Percentiles rank a stretch among this genome's conserved stretches.
Evolutionary conservation across 2,113 vertebrate genomes (phyloP).

Genomic region (Neopipo cinnamomea): DNA sequence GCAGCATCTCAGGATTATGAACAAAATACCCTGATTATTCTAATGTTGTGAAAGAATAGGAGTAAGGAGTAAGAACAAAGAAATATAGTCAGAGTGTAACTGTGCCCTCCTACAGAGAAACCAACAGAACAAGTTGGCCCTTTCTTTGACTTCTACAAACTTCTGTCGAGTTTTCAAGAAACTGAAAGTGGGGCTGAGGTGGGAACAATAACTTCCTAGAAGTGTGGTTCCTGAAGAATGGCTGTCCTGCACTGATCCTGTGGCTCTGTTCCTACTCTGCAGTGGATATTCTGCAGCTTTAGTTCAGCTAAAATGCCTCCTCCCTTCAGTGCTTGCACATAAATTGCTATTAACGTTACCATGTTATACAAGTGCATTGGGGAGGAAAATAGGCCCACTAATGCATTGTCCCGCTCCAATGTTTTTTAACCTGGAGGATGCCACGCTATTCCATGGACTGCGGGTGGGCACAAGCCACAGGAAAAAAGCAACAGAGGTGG

Average conservation of each 20-base stretch:
- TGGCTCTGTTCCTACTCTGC: neutral
- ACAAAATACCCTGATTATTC: neutral
- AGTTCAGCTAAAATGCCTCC: constrained; percentile 10
- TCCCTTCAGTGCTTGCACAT: constrained; percentile 35
- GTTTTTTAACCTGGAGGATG: constrained; percentile 52
- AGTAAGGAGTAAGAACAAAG: neutral
- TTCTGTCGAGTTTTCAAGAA: constrained; percentile 54
- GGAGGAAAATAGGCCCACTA: constrained; percentile 43
- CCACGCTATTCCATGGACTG: neutral
- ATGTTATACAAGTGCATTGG: constrained; percentile 43
- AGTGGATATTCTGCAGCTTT: constrained; percentile 9
- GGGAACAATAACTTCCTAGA: constrained; percentile 25
- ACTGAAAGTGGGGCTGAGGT: constrained; percentile 12
- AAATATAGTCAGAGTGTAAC: neutral
- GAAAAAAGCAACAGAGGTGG: constrained; percentile 17
- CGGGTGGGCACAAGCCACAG: constrained; percentile 11
- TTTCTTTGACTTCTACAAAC: constrained; percentile 32
- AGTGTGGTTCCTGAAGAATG: neutral
- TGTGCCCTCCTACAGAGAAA: neutral
- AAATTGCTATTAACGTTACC: constrained; percentile 57
- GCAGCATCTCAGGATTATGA: neutral
- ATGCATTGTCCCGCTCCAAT: constrained; percentile 38
- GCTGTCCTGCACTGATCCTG: neutral
- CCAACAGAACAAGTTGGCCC: neutral
- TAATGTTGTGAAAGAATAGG: neutral